Evolutionary conservation across 2,797 vertebrate species (phyloP), one percentile per base, ranked within the genome.

Genomic region (Spondyliosoma cantharus): DNA sequence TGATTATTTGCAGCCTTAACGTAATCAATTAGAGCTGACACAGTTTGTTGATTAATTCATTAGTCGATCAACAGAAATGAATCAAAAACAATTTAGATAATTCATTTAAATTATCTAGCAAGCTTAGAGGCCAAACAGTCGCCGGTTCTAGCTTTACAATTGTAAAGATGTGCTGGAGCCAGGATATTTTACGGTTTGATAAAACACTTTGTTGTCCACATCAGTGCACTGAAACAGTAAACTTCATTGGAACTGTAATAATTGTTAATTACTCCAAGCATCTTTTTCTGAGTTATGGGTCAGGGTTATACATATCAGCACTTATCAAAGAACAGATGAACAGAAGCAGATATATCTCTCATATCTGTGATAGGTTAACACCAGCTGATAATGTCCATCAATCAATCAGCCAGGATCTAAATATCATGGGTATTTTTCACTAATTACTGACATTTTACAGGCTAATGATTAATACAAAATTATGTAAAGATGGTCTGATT

Each of bases 11-110:
- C 12, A 25, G 37, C 32, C 37, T 12, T 29, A 7, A 32, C 59
- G 32, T 1, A 49, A 56, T 42, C 56, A 54, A 7, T 52, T 4
- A 27, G 37, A 66, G 42, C 49, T 25, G 14, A 58, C 60, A 13
- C 16, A 17, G 7, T 46, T 9, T 20, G 29, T 29, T 59, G 15
- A 78, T 66, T 45, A 6, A 57, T 43, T 71, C 19, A 71, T 77
- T 7, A 49, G 49, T 49, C 3, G 0, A 48, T 48, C 9, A 48
- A 54, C 12, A 37, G 27, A 29, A 57, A 57, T 62, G 0, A 22
- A 57, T 70, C 43, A 76, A 32, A 27, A 32, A 14, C n/a, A 19
- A 46, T 46, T 46, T 17, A 27, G 27, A 42, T 65, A 25, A 58
- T 25, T 52, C 16, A 53, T 62, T 45, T 11, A 7, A 49, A 27